phyloP scores from a whole-genome alignment of 2,888 invertebrate genomes.

The Marronus borbonicus region DNA sequence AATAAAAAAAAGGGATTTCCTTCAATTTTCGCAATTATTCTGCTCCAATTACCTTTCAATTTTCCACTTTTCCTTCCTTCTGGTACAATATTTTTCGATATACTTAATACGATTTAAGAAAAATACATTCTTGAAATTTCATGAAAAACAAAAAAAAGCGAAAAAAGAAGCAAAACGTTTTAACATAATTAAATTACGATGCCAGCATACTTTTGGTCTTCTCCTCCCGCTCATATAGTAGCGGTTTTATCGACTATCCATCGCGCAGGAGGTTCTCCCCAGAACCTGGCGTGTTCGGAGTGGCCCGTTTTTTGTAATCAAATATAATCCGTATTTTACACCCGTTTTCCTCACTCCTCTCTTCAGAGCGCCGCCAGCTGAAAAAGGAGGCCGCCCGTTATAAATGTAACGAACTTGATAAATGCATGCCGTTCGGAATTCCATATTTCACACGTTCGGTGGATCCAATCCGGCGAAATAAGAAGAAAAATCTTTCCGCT shows the following conservation, averaged over 20 bases:
- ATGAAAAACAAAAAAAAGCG: too few species aligned
- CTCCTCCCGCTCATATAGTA: conserved; percentile 6
- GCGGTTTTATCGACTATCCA: conserved; percentile 15
- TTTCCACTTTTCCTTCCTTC: too few species aligned
- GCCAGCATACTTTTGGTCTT: conserved; percentile 10
- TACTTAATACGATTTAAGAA: too few species aligned
- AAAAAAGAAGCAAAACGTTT: conserved; percentile 8
- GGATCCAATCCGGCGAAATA: conserved; percentile 46
- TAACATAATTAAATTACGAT: conserved; percentile 30
- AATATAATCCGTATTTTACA: conserved; percentile 44
- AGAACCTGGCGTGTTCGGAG: not conserved
- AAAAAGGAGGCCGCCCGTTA: conserved; percentile 21
- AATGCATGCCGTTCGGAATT: conserved; percentile 48
- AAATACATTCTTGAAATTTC: too few species aligned
- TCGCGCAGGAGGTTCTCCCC: not conserved
- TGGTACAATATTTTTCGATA: too few species aligned
- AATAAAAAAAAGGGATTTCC: too few species aligned
- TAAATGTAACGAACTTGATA: conserved; percentile 52
- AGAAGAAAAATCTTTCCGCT: conserved; percentile 31
- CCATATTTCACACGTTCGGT: conserved; percentile 40
- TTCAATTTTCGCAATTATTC: too few species aligned
- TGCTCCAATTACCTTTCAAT: too few species aligned
- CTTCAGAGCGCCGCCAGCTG: not conserved
- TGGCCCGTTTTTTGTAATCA: conserved; percentile 28
- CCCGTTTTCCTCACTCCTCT: conserved; percentile 1